These are phyloP conservation scores for Dolichomitus sp. DNA, from an alignment of 2,888 invertebrate genomes.

Conservation along the genomic window DNA sequence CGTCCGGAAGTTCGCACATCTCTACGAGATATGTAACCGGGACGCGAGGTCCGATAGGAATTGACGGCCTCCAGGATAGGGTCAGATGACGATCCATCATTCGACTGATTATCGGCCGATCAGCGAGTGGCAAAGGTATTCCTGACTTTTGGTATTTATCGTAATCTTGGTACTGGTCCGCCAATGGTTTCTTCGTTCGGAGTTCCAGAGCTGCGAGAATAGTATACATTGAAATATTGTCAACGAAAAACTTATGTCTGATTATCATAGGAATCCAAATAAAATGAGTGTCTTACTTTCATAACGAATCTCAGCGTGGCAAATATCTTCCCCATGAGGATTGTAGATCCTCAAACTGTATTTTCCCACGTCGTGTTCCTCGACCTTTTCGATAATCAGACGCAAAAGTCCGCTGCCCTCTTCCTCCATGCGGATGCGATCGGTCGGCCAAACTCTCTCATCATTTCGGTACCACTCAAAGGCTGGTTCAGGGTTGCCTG, in stretches of 20 bases:
- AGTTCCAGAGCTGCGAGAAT: constrained; percentile 89
- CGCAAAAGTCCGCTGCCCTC: constrained; percentile 94
- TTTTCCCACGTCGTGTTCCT: constrained; percentile 93
- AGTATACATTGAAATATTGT: neutral
- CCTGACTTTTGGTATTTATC: constrained; percentile 94
- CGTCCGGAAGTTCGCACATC: constrained; percentile 96
- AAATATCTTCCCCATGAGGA: constrained; percentile 94
- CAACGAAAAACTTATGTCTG: neutral
- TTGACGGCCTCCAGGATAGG: constrained; percentile 97
- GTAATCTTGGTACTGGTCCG: constrained; percentile 94
- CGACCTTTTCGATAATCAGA: constrained; percentile 92
- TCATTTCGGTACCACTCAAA: constrained; percentile 95
- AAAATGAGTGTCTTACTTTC: constrained; percentile 89
- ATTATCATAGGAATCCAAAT: neutral
- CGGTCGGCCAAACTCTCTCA: constrained; percentile 93
- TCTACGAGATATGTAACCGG: constrained; percentile 98
- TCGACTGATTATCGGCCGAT: constrained; percentile 96
- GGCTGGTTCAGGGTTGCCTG: constrained; percentile 95
- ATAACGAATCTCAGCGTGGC: constrained; percentile 93
- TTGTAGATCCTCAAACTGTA: constrained; percentile 95
- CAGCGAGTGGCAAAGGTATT: constrained; percentile 95
- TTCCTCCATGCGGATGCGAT: constrained; percentile 93
- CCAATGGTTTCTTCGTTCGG: constrained; percentile 89
- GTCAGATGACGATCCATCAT: constrained; percentile 96
- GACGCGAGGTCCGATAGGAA: constrained; percentile 94